Percentiles rank a stretch among this genome's conserved stretches.
phyloP scores from a whole-genome alignment of 1,140 invertebrate genomes.

The Calosoma granatense region DNA sequence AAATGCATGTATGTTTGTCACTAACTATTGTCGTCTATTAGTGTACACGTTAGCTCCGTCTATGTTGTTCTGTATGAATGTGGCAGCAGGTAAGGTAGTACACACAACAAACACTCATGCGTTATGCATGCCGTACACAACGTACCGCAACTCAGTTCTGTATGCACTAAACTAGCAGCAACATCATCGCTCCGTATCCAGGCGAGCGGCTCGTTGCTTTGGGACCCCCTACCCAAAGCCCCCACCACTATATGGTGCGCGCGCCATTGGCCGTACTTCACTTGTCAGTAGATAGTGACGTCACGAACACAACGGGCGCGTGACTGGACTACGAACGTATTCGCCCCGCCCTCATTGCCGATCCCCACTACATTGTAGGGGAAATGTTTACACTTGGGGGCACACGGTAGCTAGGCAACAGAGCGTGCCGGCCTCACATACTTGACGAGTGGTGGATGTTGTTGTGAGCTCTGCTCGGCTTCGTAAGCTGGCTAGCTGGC shows the following conservation, averaged over 20 bases:
- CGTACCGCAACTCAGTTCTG: conserved; percentile 11
- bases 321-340: conserved; percentile 18
- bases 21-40: background rate
- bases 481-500: too few species aligned
- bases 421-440: conserved; percentile 27
- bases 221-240: conserved; percentile 33
- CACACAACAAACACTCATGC: conserved; percentile 20
- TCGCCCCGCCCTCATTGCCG: conserved; percentile 12
- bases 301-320: conserved; percentile 30
- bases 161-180: conserved; percentile 20
- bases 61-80: background rate
- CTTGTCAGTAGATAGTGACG: conserved; percentile 30
- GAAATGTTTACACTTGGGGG: conserved; percentile 35
- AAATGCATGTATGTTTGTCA: background rate
- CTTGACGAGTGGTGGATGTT: background rate
- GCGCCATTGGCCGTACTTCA: conserved; percentile 23
- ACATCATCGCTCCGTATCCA: conserved; percentile 34
- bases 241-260: conserved; percentile 33
- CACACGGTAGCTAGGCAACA: conserved; percentile 35
- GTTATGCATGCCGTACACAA: conserved; percentile 13
- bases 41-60: background rate
- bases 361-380: conserved; percentile 27
- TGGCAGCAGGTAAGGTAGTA: background rate
- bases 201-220: conserved; percentile 20
- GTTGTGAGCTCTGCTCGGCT: background rate